Conservation (phyloP, 2,888 invertebrate genomes). For the Calliopum simillimum region DNA sequence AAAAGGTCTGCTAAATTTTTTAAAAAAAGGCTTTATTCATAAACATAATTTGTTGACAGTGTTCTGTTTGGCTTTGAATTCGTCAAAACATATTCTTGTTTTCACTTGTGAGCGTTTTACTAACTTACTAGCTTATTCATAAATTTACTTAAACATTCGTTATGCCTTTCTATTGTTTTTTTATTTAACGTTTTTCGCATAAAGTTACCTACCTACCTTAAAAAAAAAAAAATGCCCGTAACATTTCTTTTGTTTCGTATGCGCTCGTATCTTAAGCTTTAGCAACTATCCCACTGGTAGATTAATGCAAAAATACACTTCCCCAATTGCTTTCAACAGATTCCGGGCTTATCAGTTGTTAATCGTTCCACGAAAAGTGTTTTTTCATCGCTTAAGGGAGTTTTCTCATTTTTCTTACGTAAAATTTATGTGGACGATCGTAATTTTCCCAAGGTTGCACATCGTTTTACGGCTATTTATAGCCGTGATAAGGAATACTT, state of each 20-base stretch:
- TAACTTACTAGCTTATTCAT: too few relatives aligned
- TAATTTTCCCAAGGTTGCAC: conserved; percentile 81
- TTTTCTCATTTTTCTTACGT: conserved; percentile 57
- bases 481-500: conserved; percentile 92
- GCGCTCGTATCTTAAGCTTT: too few relatives aligned
- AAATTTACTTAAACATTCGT: too few relatives aligned
- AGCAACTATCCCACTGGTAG: too few relatives aligned
- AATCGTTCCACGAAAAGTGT: conserved; percentile 69
- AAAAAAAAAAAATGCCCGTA: too few relatives aligned
- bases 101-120: too few relatives aligned
- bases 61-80: conserved; percentile 21
- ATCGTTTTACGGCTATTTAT: conserved; percentile 88
- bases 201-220: too few relatives aligned
- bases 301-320: too few relatives aligned
- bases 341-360: conserved; percentile 72
- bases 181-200: too few relatives aligned
- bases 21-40: neutral
- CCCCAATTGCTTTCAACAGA: conserved; percentile 48
- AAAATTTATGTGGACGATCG: conserved; percentile 74
- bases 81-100: too few relatives aligned
- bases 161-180: too few relatives aligned
- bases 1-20: conserved; percentile 70
- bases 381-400: conserved; percentile 59
- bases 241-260: neutral
- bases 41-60: conserved; percentile 7